phyloP scores from a whole-genome alignment of 2,888 invertebrate genomes.

The Agrochola macilenta region DNA sequence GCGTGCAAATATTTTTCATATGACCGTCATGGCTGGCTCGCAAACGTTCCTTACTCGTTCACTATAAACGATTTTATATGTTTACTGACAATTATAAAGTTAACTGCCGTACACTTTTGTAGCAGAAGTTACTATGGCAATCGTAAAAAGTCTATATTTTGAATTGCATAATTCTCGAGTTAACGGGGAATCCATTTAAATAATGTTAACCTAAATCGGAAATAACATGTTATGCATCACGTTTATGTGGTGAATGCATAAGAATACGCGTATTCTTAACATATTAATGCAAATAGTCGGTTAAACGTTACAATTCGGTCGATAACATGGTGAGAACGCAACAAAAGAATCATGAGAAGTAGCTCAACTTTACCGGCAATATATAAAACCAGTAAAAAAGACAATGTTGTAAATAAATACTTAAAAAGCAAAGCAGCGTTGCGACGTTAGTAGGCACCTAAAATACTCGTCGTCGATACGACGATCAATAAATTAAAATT shows the following conservation, averaged over 20 bases:
- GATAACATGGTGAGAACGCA: slow-evolving; percentile 49
- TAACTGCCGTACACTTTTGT: slow-evolving; percentile 68
- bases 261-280: slow-evolving; percentile 44
- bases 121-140: slow-evolving; percentile 59
- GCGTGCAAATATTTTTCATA: slow-evolving; percentile 72
- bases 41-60: slow-evolving; percentile 55
- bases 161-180: slow-evolving; percentile 69
- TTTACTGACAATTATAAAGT: slow-evolving; percentile 70
- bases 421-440: slow-evolving; percentile 83
- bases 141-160: slow-evolving; percentile 63
- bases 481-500: slow-evolving; percentile 91
- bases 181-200: slow-evolving; percentile 71
- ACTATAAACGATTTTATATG: slow-evolving; percentile 66
- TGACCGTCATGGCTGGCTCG: slow-evolving; percentile 69
- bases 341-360: slow-evolving; percentile 63
- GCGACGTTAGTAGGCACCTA: slow-evolving; percentile 86
- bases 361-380: slow-evolving; percentile 65
- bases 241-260: slow-evolving; percentile 41
- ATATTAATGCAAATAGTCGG: slow-evolving; percentile 51
- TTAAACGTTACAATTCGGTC: slow-evolving; percentile 52
- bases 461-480: slow-evolving; percentile 89
- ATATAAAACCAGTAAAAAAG: slow-evolving; percentile 70
- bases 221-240: slow-evolving; percentile 47
- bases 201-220: slow-evolving; percentile 62
- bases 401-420: slow-evolving; percentile 80